Evolutionary conservation across 2,888 invertebrate species (phyloP).

Genomic region (Andrena hattorfiana): DNA sequence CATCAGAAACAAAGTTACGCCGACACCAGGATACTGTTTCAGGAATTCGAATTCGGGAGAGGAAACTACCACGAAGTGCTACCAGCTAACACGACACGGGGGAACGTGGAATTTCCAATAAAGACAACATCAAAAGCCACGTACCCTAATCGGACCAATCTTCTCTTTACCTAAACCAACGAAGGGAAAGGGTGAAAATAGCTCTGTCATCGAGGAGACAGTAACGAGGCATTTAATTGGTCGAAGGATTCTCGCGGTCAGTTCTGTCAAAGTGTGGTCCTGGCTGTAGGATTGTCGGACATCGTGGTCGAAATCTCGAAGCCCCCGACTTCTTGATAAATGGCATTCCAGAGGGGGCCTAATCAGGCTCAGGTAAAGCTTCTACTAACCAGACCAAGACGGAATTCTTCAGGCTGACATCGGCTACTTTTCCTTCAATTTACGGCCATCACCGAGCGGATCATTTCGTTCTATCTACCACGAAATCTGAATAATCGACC

Average conservation of each 20-base stretch:
- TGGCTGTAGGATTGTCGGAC: slow-evolving; percentile 19
- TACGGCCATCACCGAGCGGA: slow-evolving; percentile 32
- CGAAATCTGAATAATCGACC: slow-evolving; percentile 15
- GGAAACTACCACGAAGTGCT: background rate
- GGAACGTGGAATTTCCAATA: slow-evolving; percentile 29
- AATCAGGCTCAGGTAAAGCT: slow-evolving; percentile 68
- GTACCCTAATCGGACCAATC: slow-evolving; percentile 17
- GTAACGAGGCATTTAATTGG: slow-evolving; percentile 64
- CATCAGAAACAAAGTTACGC: background rate
- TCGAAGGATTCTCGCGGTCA: slow-evolving; percentile 23
- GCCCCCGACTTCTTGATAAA: slow-evolving; percentile 65
- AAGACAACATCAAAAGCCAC: slow-evolving; percentile 9
- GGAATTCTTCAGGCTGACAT: slow-evolving; percentile 50
- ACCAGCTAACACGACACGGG: slow-evolving; percentile 24
- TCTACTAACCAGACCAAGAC: slow-evolving; percentile 19
- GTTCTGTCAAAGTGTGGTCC: slow-evolving; percentile 47
- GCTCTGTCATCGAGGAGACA: slow-evolving; percentile 10
- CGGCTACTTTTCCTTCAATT: slow-evolving; percentile 51
- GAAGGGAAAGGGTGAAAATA: background rate
- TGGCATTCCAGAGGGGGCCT: slow-evolving; percentile 71
- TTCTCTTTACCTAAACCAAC: background rate
- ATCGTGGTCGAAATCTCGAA: slow-evolving; percentile 28
- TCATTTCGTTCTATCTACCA: slow-evolving; percentile 21
- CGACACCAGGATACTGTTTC: background rate
- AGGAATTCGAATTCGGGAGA: slow-evolving; percentile 16